Evolutionary conservation across 2,888 invertebrate species (phyloP), one percentile per base, ranked within the genome.

Genomic region (Cantharis rufa): DNA sequence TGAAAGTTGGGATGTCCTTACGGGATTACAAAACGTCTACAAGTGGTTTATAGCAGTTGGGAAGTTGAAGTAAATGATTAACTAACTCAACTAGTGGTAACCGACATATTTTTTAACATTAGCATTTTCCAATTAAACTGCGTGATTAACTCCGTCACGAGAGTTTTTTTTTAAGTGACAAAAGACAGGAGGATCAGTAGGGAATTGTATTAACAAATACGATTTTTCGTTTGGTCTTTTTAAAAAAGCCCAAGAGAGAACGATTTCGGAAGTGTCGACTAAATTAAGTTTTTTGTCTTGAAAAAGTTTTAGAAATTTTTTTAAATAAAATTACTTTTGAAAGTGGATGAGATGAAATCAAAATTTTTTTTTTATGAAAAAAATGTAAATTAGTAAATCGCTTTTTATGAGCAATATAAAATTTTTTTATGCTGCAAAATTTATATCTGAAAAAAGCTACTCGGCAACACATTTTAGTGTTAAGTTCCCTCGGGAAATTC

Each of bases 1-100:
- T 70, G 70, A 61, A 64, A 63, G 66, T 62, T 61, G 70, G 66
- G 70, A 18, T 74, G 24, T 74, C 71, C 75, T 74, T 71, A 16
- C 16, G 64, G 70, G 77, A 74, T 77, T 74, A 77, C 76, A 71
- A 77, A 70, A 71, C 48, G 74, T 77, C 70, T 75, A 62, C 75
- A 48, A 71, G 75, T 71, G 71, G 75, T 75, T 75, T 74, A 74
- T 74, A 32, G 70, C 70, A 48, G 48, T 48, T 48, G 16, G n/a
- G 4, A 48, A 48, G 48, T 48, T 48, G 0, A 48, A 48, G 9
- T 48, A n/a, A 7, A 48, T n/a, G 48, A 48, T 48, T 48, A 48
- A 48, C 48, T 48, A n/a, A 48, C n/a, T 48, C 48, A 48, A 48
- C 48, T 48, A n/a, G 48, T 48, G n/a, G n/a, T n/a, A 32, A 13